Percentiles rank a stretch among this genome's conserved stretches.
Conservation (phyloP, 1,140 invertebrate species). For the Camponotus pennsylvanicus region DNA sequence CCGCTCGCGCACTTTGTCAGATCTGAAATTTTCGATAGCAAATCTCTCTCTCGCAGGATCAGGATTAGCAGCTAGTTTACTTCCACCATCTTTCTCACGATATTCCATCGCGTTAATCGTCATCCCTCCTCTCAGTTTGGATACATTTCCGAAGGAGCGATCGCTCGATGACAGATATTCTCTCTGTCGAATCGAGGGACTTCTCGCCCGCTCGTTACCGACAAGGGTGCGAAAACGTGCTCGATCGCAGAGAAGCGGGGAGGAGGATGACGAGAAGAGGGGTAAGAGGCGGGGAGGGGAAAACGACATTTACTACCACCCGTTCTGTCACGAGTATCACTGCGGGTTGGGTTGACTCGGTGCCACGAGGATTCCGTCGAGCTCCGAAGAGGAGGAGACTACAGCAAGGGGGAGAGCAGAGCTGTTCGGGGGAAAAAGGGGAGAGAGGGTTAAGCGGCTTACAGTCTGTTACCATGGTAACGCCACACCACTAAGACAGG, state of each 20-base stretch:
- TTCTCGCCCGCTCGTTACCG: conserved; percentile 61
- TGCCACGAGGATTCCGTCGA: conserved; percentile 70
- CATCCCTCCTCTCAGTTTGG: background rate
- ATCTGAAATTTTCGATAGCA: conserved; percentile 31
- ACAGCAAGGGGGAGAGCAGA: conserved; percentile 47
- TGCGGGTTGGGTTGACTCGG: conserved; percentile 74
- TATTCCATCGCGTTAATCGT: conserved; percentile 45
- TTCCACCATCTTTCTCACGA: background rate
- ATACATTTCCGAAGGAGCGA: conserved; percentile 40
- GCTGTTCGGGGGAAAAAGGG: conserved; percentile 66
- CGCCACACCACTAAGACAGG: conserved; percentile 81
- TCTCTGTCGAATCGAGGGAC: conserved; percentile 34
- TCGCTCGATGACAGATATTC: conserved; percentile 51
- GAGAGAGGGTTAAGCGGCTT: conserved; percentile 79
- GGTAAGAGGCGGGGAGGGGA: conserved; percentile 31
- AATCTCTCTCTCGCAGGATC: conserved; percentile 8
- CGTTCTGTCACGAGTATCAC: conserved; percentile 53
- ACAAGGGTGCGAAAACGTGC: conserved; percentile 57
- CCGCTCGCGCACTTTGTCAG: conserved; percentile 37
- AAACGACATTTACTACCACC: conserved; percentile 65
- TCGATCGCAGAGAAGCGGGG: conserved; percentile 30
- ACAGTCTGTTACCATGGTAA: conserved; percentile 83
- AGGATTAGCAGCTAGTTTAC: conserved; percentile 8
- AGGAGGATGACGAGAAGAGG: background rate
- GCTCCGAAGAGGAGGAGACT: conserved; percentile 40